phyloP scores from a whole-genome alignment of 2,888 invertebrate genomes.

The Eupsilia transversa region DNA sequence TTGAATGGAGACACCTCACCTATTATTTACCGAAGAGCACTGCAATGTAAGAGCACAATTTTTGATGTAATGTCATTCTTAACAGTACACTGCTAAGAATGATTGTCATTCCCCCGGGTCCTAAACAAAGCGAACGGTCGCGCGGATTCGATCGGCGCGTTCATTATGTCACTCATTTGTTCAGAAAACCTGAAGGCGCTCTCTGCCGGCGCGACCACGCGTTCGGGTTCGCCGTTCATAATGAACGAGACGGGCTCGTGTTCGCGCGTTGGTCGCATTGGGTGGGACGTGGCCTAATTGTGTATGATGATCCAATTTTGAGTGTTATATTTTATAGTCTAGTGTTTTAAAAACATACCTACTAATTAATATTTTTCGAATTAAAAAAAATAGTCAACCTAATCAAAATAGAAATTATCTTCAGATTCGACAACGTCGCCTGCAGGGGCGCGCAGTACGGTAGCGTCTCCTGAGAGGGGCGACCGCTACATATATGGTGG shows the following conservation, averaged over 20 bases:
- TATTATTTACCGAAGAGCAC: conserved; percentile 83
- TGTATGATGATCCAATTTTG: background rate
- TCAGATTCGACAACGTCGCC: conserved; percentile 78
- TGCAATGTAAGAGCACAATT: conserved; percentile 81
- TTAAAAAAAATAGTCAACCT: too few relatives aligned
- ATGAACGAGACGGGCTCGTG: background rate
- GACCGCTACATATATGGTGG: conserved; percentile 90
- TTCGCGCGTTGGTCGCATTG: too few relatives aligned
- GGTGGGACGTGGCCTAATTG: background rate
- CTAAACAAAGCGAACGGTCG: background rate
- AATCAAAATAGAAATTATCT: conserved; percentile 21
- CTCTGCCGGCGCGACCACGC: background rate
- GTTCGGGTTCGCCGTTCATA: background rate
- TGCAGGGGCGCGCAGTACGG: conserved; percentile 80
- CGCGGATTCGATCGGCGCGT: background rate
- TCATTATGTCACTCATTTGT: background rate
- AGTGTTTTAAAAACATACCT: background rate
- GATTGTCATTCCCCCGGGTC: too few relatives aligned
- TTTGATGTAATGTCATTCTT: background rate
- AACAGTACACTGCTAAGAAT: too few relatives aligned
- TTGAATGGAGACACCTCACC: conserved; percentile 84
- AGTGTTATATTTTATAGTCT: background rate
- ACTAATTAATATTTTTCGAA: background rate
- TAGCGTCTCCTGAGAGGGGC: conserved; percentile 80
- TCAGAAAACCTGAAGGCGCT: background rate